phyloP scores from a whole-genome alignment of 2,888 invertebrate species.

The Trisateles emortualis region DNA sequence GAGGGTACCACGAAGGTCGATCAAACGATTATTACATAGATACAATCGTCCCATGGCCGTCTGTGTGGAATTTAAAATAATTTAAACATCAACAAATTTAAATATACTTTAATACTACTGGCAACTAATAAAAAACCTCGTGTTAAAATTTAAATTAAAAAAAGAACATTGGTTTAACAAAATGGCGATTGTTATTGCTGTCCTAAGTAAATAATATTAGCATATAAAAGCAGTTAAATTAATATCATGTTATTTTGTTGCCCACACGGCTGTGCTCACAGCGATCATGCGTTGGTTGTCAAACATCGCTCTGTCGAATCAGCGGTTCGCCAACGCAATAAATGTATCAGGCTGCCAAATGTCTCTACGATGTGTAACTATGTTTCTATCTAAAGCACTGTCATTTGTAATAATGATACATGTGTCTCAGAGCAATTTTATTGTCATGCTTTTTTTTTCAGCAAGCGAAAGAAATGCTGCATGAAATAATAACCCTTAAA shows the following conservation, averaged over 20 bases:
- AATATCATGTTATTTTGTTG: neutral
- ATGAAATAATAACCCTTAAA: too few relatives aligned
- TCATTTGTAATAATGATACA: neutral
- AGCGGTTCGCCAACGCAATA: constrained; percentile 27
- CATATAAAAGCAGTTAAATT: constrained; percentile 5
- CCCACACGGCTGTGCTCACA: neutral
- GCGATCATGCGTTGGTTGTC: constrained; percentile 13
- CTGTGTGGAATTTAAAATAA: neutral
- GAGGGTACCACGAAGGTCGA: constrained; percentile 30
- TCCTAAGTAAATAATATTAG: constrained; percentile 13
- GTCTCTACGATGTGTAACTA: constrained; percentile 1
- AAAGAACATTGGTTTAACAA: neutral
- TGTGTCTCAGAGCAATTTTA: too few relatives aligned
- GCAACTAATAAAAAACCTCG: neutral
- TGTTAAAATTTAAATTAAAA: neutral
- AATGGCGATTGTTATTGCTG: neutral
- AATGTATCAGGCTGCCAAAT: constrained; percentile 29
- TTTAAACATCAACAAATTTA: neutral
- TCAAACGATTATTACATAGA: constrained; percentile 1
- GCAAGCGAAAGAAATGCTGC: too few relatives aligned
- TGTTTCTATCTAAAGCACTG: neutral
- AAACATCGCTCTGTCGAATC: constrained; percentile 13
- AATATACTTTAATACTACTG: neutral
- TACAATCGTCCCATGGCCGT: constrained; percentile 1
- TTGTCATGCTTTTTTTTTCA: too few relatives aligned